Evolutionary conservation across 2,113 vertebrate species (phyloP).

Genomic region (Colius striatus): DNA sequence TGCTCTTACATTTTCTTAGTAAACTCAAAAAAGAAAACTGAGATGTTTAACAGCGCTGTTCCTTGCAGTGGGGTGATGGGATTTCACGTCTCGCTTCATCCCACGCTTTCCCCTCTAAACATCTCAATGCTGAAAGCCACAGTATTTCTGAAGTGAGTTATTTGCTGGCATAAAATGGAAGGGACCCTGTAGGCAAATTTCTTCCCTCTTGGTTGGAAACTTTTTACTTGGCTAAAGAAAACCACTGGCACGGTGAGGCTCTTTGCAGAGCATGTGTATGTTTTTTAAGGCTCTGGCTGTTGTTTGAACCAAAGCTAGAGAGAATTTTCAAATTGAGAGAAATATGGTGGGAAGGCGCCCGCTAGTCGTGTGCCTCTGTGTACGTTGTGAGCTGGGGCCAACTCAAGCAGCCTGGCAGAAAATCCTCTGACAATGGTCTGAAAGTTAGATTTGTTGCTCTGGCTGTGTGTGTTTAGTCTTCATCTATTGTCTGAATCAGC

Average conservation of each 20-base stretch:
- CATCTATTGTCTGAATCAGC: not conserved
- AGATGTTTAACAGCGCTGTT: not conserved
- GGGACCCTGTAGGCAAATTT: not conserved
- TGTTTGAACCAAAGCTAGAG: not conserved
- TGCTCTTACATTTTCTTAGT: not conserved
- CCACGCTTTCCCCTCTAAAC: not conserved
- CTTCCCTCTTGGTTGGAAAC: not conserved
- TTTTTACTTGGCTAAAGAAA: not conserved
- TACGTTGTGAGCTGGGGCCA: rapidly evolving
- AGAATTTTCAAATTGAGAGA: not conserved
- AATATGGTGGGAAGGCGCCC: rapidly evolving
- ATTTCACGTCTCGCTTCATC: not conserved
- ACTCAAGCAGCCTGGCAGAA: not conserved
- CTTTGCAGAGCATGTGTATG: not conserved
- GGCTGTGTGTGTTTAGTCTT: not conserved
- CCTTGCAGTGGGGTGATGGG: not conserved
- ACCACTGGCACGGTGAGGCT: not conserved
- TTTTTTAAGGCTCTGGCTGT: not conserved
- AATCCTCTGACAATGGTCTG: not conserved
- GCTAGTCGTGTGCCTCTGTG: rapidly evolving
- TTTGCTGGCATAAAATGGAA: not conserved
- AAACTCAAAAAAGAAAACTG: not conserved
- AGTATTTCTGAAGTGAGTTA: not conserved
- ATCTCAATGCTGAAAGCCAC: not conserved
- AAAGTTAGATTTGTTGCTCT: not conserved